Base-by-base conservation (phyloP, 1,140 invertebrate species). In the Dolichoris vasculosae region DNA sequence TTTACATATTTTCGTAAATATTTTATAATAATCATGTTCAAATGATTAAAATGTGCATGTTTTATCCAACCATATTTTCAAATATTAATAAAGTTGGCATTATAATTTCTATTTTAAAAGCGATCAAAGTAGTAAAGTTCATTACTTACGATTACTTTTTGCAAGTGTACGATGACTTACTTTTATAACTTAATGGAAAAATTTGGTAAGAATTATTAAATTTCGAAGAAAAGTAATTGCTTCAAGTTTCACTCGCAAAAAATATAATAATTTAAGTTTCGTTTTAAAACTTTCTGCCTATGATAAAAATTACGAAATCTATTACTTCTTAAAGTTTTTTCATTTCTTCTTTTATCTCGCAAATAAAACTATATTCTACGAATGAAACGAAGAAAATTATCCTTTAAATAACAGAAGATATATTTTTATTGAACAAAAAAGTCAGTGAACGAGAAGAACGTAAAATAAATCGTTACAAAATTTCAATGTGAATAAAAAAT, bases 391-490 rank as follows among this genome's bases (percentile, higher is more conserved):
- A 67, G 84, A 67, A 67, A 83, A 86, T 86, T 86, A 83, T 83
- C 75, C 85, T 83, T 71, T 79, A 32, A 79, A 83, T 40, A 78
- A 86, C 26, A 43, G 35, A 63, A 81, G 80, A 77, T 83, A 83
- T 26, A 82, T 81, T 85, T 85, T 85, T 77, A 11, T 23, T 7
- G 67, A 48, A 71, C 30, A 59, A 83, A 86, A 81, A 83, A 82
- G 8, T 40, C 13, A n/a, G 51, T 1, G 46, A 86, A 43, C 80
- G 83, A 64, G 80, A 82, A 86, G 85, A 81, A 67, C 85, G 73
- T 86, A 86, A 86, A 86, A 78, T 86, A 46, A 63, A 75, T 78
- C 63, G 85, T 86, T 86, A 86, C 48, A 75, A 77, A 82, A 85
- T 82, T 69, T 30, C 38, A 71, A 46, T 23, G 38, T 48, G 48